A percentile compares a stretch with the other conserved stretches of the same genome.
These are phyloP conservation scores for Varecia variegata DNA, from an alignment of 2,797 vertebrate species.

Conservation along the genomic window DNA sequence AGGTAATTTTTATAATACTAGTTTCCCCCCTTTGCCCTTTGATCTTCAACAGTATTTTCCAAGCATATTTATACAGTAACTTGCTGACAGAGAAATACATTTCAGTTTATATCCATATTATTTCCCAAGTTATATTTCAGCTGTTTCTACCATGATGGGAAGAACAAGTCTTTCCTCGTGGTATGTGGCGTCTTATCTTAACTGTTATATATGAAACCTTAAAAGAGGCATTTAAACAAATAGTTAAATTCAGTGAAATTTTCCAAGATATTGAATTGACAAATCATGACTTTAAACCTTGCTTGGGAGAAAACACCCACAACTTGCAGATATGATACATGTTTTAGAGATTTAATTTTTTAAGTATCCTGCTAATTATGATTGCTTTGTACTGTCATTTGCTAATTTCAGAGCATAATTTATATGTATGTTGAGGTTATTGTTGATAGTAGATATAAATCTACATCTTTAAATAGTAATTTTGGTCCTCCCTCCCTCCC, in stretches of 20 bases:
- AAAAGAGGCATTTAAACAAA: background rate
- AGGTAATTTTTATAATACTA: background rate
- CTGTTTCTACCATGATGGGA: background rate
- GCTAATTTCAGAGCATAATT: background rate
- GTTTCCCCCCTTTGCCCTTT: background rate
- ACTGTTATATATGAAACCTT: background rate
- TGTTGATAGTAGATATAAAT: background rate
- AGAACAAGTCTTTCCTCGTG: background rate
- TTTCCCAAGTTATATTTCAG: background rate
- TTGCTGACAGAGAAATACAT: background rate
- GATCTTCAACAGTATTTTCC: background rate
- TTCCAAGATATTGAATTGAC: conserved; percentile 1
- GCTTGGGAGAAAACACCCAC: background rate
- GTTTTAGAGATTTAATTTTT: background rate
- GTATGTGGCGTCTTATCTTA: background rate
- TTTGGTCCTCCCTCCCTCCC: background rate
- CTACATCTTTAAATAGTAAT: background rate
- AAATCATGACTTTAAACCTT: background rate
- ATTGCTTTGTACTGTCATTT: background rate
- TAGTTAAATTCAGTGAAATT: background rate
- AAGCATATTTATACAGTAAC: background rate
- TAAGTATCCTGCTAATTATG: background rate
- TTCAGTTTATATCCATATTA: background rate
- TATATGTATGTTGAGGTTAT: background rate
- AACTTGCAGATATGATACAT: background rate